Evolutionary conservation across 2,113 vertebrate species (phyloP).

Genomic region (Semnornis frantzii): DNA sequence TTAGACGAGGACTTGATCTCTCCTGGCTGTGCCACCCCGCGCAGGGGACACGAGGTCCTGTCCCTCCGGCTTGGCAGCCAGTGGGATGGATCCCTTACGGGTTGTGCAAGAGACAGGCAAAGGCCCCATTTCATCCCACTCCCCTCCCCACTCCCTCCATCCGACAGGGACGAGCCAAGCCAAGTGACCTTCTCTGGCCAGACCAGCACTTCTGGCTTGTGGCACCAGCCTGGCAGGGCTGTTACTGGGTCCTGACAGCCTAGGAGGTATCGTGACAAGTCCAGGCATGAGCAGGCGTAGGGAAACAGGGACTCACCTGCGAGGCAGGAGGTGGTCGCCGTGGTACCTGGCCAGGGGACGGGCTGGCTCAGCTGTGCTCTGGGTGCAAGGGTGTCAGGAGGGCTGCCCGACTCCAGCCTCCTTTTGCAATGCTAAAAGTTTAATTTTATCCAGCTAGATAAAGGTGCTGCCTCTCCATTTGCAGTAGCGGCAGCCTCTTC

Average conservation of each 20-base stretch:
- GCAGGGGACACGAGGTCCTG: neutral
- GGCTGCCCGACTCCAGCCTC: neutral
- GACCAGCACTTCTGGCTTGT: neutral
- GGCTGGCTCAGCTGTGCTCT: rapidly evolving
- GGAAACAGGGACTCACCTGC: neutral
- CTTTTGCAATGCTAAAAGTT: neutral
- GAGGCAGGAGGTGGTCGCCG: neutral
- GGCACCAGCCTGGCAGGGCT: neutral
- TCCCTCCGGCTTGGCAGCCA: neutral
- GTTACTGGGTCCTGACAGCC: neutral
- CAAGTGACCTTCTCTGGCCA: slow-evolving; percentile 1
- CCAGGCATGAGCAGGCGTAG: rapidly evolving
- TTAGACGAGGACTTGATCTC: neutral
- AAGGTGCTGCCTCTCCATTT: neutral
- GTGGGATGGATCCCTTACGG: slow-evolving; percentile 17
- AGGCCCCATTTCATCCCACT: neutral
- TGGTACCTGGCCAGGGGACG: neutral
- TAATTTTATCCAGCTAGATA: neutral
- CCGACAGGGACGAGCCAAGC: neutral
- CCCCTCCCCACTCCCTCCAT: neutral
- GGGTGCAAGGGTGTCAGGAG: neutral
- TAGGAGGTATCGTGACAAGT: rapidly evolving
- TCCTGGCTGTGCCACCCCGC: neutral
- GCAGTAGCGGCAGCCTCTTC: neutral
- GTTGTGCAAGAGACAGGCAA: neutral